These are phyloP conservation scores for Embiotoca jacksoni DNA, from an alignment of 2,113 vertebrate genomes.

Conservation along the genomic window DNA sequence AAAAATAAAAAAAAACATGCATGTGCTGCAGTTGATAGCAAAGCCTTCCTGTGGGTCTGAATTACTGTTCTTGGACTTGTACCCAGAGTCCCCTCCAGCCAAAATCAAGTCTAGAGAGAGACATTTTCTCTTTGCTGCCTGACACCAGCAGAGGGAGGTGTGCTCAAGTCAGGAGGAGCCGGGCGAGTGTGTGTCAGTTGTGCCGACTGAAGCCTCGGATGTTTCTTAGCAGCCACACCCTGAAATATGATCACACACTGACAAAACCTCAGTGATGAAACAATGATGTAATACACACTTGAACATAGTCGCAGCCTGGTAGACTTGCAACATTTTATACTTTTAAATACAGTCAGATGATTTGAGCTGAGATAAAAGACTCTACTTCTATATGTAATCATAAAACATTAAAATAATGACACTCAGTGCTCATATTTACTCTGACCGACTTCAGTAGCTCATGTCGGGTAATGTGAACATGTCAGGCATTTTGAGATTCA, in stretches of 20 bases:
- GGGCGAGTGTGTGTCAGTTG: slow-evolving; percentile 23
- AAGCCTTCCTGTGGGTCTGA: slow-evolving; percentile 70
- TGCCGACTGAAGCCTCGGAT: slow-evolving; percentile 26
- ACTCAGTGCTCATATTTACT: slow-evolving; percentile 5
- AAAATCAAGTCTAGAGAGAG: slow-evolving; percentile 26
- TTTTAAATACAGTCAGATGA: not conserved
- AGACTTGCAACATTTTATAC: not conserved
- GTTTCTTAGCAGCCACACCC: slow-evolving; percentile 68
- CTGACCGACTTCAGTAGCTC: not conserved
- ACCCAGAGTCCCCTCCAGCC: slow-evolving; percentile 64
- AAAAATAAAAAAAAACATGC: slow-evolving; percentile 13
- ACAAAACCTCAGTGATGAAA: slow-evolving; percentile 12
- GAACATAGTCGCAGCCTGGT: not conserved
- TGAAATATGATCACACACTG: slow-evolving; percentile 11
- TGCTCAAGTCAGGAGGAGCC: slow-evolving; percentile 66
- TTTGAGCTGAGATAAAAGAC: not conserved
- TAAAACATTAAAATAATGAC: slow-evolving; percentile 11
- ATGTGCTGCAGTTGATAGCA: slow-evolving; percentile 58
- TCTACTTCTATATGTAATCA: not conserved
- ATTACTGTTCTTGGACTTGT: slow-evolving; percentile 69
- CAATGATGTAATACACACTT: not conserved
- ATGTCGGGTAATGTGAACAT: slow-evolving; percentile 15
- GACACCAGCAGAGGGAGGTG: slow-evolving; percentile 80
- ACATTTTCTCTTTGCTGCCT: slow-evolving; percentile 52
- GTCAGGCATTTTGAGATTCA: slow-evolving; percentile 12